Conservation (phyloP, 2,888 invertebrate species). For the Pheosia tremula region DNA sequence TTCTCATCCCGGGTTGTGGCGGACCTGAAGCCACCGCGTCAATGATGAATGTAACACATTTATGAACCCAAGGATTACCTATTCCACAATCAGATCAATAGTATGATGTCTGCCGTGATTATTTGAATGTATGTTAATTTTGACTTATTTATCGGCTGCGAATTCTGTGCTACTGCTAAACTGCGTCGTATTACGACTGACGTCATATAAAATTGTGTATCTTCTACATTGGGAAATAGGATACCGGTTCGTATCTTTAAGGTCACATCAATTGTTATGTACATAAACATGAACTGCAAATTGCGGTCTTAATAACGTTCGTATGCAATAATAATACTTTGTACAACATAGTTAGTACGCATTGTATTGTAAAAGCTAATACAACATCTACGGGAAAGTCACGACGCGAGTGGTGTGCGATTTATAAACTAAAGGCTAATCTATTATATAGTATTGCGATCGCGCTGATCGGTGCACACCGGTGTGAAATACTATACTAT, state of each 20-base stretch:
- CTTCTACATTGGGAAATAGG: neutral
- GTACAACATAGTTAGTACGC: neutral
- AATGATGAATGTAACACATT: too few relatives aligned
- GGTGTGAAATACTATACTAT: neutral
- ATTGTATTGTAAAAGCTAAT: conserved; percentile 32
- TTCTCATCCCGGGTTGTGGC: too few relatives aligned
- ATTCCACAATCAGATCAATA: too few relatives aligned
- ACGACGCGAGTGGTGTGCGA: conserved; percentile 25
- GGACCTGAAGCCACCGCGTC: too few relatives aligned
- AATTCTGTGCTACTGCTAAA: too few relatives aligned
- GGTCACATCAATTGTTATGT: neutral
- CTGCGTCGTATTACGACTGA: neutral
- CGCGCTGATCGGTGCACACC: neutral
- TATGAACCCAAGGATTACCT: too few relatives aligned
- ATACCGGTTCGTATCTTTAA: neutral
- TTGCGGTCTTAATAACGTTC: conserved; percentile 14
- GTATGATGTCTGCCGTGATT: too few relatives aligned
- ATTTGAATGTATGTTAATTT: too few relatives aligned
- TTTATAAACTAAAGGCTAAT: conserved; percentile 22
- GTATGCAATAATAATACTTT: neutral
- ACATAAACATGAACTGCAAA: conserved; percentile 4
- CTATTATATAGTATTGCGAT: neutral
- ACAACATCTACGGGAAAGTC: conserved; percentile 45
- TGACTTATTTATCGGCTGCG: too few relatives aligned
- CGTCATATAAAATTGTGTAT: neutral